Base-by-base conservation (phyloP, 1,140 invertebrate species). In the Mycetomoellerius zeteki region DNA sequence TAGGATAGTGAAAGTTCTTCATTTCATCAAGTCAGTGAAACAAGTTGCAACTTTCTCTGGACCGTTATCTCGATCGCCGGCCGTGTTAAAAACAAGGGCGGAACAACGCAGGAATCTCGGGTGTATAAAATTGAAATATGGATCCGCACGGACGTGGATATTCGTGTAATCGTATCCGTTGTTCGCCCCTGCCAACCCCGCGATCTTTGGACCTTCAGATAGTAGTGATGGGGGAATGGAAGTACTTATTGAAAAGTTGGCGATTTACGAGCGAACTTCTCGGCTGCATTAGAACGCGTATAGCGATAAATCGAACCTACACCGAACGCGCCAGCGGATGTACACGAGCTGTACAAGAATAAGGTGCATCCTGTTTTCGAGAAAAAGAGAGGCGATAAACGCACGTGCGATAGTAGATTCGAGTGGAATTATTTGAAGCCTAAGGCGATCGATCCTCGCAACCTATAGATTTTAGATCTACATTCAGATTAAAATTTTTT, bases 241-340 rank as follows among this genome's bases (percentile, higher is more conserved):
- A 85, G 80, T 85, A 87, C 86, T 87, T 87, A 87, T 87, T 87
- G 86, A 87, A 87, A 87, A 87, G 86, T 87, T 87, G 71, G 50
- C 86, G 71, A 87, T 87, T 87, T 87, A 87, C 69, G 86, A 85
- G 86, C 65, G 37, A 86, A 86, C 85, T 86, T 86, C 47, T 82
- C 52, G 78, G 65, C 67, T 84, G 65, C 54, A 73, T 60, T 73
- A 75, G 80, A 84, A 84, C 80, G 80, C 56, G 78, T 60, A 86
- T 82, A 86, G 77, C 85, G 80, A 87, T 87, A 87, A 87, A 87
- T 87, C 62, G 69, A 73, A 85, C 58, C 60, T 75, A 73, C 69
- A 87, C 37, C 58, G 81, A 43, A 84, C 47, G 56, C 78, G 72
- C 80, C 58, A 47, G 24, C 50, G 69, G 80, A 72, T 87, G 71